phyloP scores from a whole-genome alignment of 92 coral and sea anemone genomes.

The Actinostola sp. region DNA sequence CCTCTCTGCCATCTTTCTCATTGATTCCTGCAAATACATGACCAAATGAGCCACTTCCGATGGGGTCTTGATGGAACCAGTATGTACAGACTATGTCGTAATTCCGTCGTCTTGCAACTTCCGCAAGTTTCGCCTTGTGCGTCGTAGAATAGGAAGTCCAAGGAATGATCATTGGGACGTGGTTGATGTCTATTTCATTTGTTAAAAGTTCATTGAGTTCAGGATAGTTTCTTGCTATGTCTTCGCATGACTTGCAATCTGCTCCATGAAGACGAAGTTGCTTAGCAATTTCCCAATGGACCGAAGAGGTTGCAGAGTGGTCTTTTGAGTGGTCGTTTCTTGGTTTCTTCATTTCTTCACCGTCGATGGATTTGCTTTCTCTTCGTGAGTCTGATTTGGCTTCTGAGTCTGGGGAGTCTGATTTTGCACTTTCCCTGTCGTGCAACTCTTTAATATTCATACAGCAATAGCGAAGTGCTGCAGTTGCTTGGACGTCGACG shows the following conservation, averaged over 20 bases:
- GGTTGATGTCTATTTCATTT: background rate
- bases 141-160: slow-evolving; percentile 21
- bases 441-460: background rate
- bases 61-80: slow-evolving; percentile 14
- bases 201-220: background rate
- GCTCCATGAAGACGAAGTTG: slow-evolving; percentile 18
- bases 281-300: slow-evolving; percentile 6
- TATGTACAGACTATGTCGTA: background rate
- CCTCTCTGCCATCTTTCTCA: slow-evolving; percentile 35
- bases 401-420: background rate
- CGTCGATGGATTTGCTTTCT: no score
- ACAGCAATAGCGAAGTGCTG: background rate
- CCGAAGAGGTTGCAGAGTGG: background rate
- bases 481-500: no score
- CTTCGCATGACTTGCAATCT: slow-evolving; percentile 5
- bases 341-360: background rate
- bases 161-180: background rate
- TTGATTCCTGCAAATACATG: slow-evolving; percentile 37
- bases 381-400: no score
- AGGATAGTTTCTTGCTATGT: background rate
- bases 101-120: slow-evolving; percentile 31
- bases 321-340: background rate
- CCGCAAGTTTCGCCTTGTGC: background rate
- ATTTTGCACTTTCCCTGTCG: no score
- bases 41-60: slow-evolving; percentile 46